These are phyloP conservation scores for Nemotelus nigrinus DNA, from an alignment of 2,888 invertebrate genomes.

Conservation along the genomic window DNA sequence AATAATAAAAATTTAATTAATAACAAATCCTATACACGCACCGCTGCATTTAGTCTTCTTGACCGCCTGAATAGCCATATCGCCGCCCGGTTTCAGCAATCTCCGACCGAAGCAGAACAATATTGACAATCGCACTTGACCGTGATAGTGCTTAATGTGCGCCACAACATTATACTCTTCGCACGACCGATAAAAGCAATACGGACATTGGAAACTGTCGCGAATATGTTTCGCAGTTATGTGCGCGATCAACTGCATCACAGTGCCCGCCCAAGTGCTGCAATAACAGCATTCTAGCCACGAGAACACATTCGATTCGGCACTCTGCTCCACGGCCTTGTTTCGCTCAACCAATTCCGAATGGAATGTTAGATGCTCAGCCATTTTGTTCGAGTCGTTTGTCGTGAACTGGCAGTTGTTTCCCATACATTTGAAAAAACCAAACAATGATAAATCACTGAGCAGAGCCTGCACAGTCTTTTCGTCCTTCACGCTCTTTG, in stretches of 20 bases:
- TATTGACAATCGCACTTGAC: constrained; percentile 6
- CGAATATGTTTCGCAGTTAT: constrained; percentile 71
- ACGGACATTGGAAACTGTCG: constrained; percentile 72
- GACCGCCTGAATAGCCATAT: constrained; percentile 39
- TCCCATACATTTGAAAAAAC: constrained; percentile 69
- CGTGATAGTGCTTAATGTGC: constrained; percentile 49
- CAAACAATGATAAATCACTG: constrained; percentile 44
- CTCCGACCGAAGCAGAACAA: constrained; percentile 31
- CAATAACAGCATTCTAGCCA: constrained; percentile 72
- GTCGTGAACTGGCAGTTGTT: constrained; percentile 66
- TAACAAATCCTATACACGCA: constrained; percentile 37
- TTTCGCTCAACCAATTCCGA: constrained; percentile 41
- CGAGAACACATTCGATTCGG: constrained; percentile 42
- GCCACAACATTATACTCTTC: constrained; percentile 44
- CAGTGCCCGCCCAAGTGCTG: constrained; percentile 52
- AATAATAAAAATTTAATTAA: background rate
- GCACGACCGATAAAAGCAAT: constrained; percentile 74
- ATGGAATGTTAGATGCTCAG: constrained; percentile 64
- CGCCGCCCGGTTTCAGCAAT: constrained; percentile 1
- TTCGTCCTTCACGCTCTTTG: constrained; percentile 43
- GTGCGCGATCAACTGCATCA: constrained; percentile 68
- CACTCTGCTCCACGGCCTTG: constrained; percentile 20
- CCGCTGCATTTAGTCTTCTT: constrained; percentile 46
- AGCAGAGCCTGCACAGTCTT: constrained; percentile 33
- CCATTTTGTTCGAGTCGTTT: constrained; percentile 59